phyloP scores from a whole-genome alignment of 2,888 invertebrate genomes.

The Pheosia gnoma region DNA sequence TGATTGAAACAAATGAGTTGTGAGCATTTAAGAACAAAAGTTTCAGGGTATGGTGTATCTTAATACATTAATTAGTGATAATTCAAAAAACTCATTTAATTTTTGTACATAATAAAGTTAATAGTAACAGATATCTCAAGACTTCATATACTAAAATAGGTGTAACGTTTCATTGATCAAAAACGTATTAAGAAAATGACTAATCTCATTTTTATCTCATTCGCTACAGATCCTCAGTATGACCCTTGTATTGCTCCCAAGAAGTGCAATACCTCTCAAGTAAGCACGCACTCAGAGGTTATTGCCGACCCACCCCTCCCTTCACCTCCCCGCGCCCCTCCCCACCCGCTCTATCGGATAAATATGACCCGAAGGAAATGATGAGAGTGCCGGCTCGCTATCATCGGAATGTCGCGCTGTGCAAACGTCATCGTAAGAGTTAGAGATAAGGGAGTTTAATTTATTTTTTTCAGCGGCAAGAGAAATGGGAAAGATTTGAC shows the following conservation, averaged over 20 bases:
- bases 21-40: too few relatives aligned
- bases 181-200: conserved; percentile 2
- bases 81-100: too few relatives aligned
- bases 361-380: conserved; percentile 80
- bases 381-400: conserved; percentile 68
- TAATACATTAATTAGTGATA: too few relatives aligned
- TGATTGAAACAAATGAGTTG: too few relatives aligned
- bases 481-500: too few relatives aligned
- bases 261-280: conserved; percentile 66
- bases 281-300: conserved; percentile 61
- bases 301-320: conserved; percentile 48
- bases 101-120: too few relatives aligned
- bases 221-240: conserved; percentile 21
- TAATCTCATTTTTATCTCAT: conserved; percentile 28
- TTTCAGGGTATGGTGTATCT: too few relatives aligned
- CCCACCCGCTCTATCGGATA: conserved; percentile 53
- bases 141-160: too few relatives aligned
- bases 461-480: neutral
- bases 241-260: conserved; percentile 41
- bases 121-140: too few relatives aligned
- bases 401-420: conserved; percentile 52
- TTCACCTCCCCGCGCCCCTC: conserved; percentile 16
- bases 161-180: neutral
- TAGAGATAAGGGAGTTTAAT: conserved; percentile 15
- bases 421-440: conserved; percentile 47